Percentiles rank a stretch among this genome's conserved stretches.
Evolutionary conservation across 2,113 vertebrate genomes (phyloP).

Genomic region (Dermatemys mawii): DNA sequence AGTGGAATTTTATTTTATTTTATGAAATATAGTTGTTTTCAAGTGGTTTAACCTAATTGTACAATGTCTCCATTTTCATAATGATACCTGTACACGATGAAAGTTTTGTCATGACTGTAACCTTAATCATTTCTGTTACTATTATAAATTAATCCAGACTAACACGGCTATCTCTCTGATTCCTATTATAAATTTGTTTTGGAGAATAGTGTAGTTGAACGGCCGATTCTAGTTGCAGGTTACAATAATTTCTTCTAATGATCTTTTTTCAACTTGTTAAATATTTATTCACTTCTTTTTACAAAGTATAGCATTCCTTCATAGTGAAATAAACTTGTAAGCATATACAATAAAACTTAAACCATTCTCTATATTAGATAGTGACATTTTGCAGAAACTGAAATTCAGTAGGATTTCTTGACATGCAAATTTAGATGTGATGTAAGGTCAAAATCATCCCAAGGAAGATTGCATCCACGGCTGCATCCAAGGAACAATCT

Average conservation of each 20-base stretch:
- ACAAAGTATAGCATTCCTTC: neutral
- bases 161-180: no score
- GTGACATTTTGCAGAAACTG: neutral
- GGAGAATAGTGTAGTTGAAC: neutral
- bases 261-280: neutral
- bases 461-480: neutral
- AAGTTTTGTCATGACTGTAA: neutral
- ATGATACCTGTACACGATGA: neutral
- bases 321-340: neutral
- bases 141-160: no score
- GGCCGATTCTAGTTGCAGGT: neutral
- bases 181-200: neutral
- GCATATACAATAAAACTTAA: neutral
- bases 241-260: neutral
- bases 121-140: neutral
- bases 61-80: neutral
- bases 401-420: neutral
- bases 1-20: neutral
- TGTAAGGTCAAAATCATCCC: neutral
- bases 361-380: neutral
- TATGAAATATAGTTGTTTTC: neutral
- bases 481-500: neutral
- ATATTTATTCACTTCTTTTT: neutral
- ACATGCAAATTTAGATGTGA: neutral
- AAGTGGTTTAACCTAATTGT: neutral